These are phyloP conservation scores for Gephyroberyx darwinii DNA, from an alignment of 2,797 vertebrate genomes.

Conservation along the genomic window DNA sequence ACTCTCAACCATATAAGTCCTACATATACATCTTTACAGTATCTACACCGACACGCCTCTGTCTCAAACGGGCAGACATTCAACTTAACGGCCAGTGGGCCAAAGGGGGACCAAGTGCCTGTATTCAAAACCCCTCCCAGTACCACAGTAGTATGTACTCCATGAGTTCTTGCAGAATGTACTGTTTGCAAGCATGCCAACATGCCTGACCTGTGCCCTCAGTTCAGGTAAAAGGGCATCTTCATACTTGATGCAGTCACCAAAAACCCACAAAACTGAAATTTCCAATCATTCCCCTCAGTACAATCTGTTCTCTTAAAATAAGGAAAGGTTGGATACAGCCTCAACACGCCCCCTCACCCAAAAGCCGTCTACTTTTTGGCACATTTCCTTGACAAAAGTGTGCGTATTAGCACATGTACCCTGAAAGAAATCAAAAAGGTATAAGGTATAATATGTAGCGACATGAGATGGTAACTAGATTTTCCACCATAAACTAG, in stretches of 20 bases:
- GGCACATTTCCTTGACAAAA: slow-evolving; percentile 73
- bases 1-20: slow-evolving; percentile 83
- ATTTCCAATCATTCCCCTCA: slow-evolving; percentile 5
- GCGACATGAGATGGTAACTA: slow-evolving; percentile 82
- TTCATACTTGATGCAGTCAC: slow-evolving; percentile 22
- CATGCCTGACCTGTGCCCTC: slow-evolving; percentile 17
- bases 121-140: slow-evolving; percentile 58
- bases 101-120: slow-evolving; percentile 56
- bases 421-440: slow-evolving; percentile 68
- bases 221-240: slow-evolving; percentile 19
- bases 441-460: slow-evolving; percentile 55
- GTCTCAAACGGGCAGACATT: slow-evolving; percentile 62
- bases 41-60: slow-evolving; percentile 82
- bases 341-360: slow-evolving; percentile 42
- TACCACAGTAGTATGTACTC: slow-evolving; percentile 19
- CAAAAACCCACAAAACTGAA: slow-evolving; percentile 16
- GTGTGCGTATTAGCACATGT: slow-evolving; percentile 46
- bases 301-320: background rate
- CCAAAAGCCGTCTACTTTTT: slow-evolving; percentile 55
- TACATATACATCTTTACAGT: slow-evolving; percentile 88
- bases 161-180: slow-evolving; percentile 11
- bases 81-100: slow-evolving; percentile 58
- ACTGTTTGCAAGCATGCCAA: slow-evolving; percentile 35
- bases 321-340: slow-evolving; percentile 49
- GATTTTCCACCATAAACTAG: slow-evolving; percentile 82